These are phyloP conservation scores for Cephalophus harveyi DNA, from an alignment of 2,113 vertebrate genomes.

Conservation along the genomic window DNA sequence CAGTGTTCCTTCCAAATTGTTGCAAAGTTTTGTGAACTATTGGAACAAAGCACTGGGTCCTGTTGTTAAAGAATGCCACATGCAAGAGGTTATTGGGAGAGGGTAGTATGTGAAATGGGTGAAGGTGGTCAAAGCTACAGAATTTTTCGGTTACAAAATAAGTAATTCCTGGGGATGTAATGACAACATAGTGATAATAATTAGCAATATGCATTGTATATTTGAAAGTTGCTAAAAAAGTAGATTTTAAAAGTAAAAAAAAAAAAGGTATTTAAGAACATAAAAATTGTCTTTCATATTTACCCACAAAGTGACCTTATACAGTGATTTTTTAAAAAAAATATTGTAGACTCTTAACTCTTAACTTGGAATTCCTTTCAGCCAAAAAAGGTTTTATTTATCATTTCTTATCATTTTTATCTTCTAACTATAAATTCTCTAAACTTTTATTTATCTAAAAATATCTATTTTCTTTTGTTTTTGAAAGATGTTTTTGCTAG, in stretches of 20 bases:
- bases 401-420: neutral
- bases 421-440: neutral
- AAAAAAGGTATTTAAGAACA: neutral
- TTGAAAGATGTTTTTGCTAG: neutral
- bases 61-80: neutral
- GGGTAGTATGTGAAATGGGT: neutral
- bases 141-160: neutral
- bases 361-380: neutral
- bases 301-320: neutral
- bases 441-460: neutral
- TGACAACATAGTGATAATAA: neutral
- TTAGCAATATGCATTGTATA: neutral
- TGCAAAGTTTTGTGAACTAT: neutral
- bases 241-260: neutral
- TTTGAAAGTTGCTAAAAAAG: neutral
- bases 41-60: neutral
- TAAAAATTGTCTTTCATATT: neutral
- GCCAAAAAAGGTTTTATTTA: neutral
- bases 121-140: neutral
- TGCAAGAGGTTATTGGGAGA: neutral
- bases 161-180: neutral
- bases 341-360: neutral
- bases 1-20: neutral
- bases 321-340: neutral
- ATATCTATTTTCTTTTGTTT: neutral